phyloP scores from a whole-genome alignment of 1,140 invertebrate genomes.

The Solenopsis invicta region DNA sequence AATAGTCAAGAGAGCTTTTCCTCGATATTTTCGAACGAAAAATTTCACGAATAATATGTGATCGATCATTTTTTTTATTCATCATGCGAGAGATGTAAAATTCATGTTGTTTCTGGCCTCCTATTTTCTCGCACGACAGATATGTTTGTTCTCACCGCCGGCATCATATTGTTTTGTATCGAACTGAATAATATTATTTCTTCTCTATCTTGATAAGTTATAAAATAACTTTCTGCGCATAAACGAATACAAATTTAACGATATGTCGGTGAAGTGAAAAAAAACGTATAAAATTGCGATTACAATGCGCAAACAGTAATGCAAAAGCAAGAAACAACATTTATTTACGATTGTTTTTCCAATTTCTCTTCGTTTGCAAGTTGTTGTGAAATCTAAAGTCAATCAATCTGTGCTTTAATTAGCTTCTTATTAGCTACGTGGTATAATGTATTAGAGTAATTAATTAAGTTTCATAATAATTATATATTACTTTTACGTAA shows the following conservation, averaged over 20 bases:
- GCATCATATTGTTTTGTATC: conserved; percentile 1
- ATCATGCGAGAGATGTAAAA: conserved; percentile 18
- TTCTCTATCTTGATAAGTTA: conserved; percentile 10
- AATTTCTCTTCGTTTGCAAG: background rate
- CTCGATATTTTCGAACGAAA: background rate
- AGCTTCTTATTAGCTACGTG: conserved; percentile 17
- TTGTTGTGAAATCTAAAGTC: background rate
- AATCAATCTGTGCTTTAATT: background rate
- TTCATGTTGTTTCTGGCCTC: background rate
- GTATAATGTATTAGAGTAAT: too few species aligned
- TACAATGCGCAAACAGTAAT: background rate
- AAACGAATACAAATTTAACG: conserved; percentile 24
- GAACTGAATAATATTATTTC: conserved; percentile 24
- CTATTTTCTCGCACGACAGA: background rate
- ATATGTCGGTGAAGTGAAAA: background rate
- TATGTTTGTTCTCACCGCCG: background rate
- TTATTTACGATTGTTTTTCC: background rate
- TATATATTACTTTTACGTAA: too few species aligned
- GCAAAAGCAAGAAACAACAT: background rate
- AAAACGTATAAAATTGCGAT: background rate
- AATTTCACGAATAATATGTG: background rate
- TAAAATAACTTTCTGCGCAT: background rate
- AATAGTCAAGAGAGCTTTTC: too few species aligned
- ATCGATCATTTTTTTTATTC: conserved; percentile 31
- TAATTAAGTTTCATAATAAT: too few species aligned